Conservation (phyloP, 2,888 invertebrate species). For the Pseudococcus longispinus region DNA sequence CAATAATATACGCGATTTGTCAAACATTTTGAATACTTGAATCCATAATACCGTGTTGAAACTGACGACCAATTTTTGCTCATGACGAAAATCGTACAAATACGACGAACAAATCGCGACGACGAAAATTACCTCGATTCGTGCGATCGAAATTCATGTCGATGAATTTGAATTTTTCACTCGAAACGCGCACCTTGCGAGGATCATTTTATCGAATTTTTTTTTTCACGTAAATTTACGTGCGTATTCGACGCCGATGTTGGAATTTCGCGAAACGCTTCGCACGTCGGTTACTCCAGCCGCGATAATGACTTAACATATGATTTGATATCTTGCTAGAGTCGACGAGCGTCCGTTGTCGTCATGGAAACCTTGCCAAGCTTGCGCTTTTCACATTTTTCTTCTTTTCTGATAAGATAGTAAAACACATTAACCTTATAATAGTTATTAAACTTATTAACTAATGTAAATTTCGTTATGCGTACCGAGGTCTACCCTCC, state of each 20-base stretch:
- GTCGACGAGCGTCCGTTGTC: not conserved
- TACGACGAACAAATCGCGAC: not conserved
- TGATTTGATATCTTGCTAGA: not conserved
- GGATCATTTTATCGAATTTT: not conserved
- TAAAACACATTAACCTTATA: constrained; percentile 16
- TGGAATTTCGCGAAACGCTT: not conserved
- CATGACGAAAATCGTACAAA: not conserved
- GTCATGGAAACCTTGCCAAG: not conserved
- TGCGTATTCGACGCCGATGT: not conserved
- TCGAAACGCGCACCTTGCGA: not conserved
- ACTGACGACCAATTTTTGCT: not conserved
- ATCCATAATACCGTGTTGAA: not conserved
- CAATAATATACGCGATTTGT: constrained; percentile 38
- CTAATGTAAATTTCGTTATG: constrained; percentile 4
- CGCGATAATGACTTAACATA: constrained; percentile 15
- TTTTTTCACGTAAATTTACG: not conserved
- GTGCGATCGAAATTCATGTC: not conserved
- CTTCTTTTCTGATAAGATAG: constrained; percentile 15
- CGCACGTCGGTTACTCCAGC: not conserved
- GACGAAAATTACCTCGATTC: not conserved
- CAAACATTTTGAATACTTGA: constrained; percentile 38
- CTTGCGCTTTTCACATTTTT: constrained; percentile 26
- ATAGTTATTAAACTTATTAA: constrained; percentile 38
- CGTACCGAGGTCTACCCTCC: not conserved
- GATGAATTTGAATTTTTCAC: not conserved